Evolutionary conservation across 1,140 invertebrate species (phyloP), one percentile per base, ranked within the genome.

Genomic region (Pseudobourletiella spinata): DNA sequence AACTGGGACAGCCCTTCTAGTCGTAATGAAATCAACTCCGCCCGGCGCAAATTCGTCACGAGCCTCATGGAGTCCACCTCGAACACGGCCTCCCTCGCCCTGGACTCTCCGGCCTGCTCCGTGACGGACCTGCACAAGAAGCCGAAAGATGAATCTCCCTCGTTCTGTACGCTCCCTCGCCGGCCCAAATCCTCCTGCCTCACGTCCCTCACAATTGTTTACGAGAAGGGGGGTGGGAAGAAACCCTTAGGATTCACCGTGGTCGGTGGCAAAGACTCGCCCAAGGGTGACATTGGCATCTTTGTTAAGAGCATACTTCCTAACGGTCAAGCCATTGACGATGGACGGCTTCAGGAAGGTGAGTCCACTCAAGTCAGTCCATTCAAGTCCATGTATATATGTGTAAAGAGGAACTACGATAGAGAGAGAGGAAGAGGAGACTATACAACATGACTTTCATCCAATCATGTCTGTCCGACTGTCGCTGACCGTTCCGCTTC

Each of bases 201-300:
- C 20, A 67, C 69, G 1, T 52, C 71, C 35, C 62, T 72, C 35
- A 78, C 75, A 3, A 73, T 81, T 8, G 76, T 76, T 0, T 84
- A 85, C 57, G 76, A 82, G 59, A 86, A 86, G 71, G 84, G 84
- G 0, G 75, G 78, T 3, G 80, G 82, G 3, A 82, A 81, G 35
- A 85, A 84, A 44, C 83, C 82, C 48, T 73, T 87, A 0, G 86
- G 86, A 1, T 87, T 88, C 73, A 86, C 83, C 64, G 84, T 87
- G 55, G 86, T 87, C 15, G 86, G 86, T 1, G 86, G 86, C 2
- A 79, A 78, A 44, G 86, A 88, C 71, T 85, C 84, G 2, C 82
- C 85, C 0, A 79, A 81, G 57, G 85, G 85, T 1, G 78, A 79
- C 54, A 83, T 87, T 76, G 85, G 85, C 0, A 87, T 88, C 61